Evolutionary conservation across 2,797 vertebrate genomes (phyloP).

Genomic region (Esox masquinongy): DNA sequence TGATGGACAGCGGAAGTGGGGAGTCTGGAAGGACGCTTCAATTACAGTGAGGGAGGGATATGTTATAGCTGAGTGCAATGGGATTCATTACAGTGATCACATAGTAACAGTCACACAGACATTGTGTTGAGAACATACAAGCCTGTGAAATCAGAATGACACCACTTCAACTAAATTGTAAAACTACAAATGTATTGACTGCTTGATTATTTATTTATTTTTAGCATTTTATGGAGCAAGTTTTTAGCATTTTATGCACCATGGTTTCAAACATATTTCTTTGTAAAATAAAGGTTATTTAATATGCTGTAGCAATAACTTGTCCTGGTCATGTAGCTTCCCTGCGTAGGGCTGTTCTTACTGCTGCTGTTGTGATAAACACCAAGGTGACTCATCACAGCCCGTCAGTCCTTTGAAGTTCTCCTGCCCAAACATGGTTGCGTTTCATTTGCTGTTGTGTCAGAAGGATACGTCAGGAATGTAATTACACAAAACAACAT

Average conservation of each 20-base stretch:
- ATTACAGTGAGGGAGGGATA: not conserved
- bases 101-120: conserved; percentile 51
- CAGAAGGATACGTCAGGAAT: not conserved
- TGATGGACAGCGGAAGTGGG: too few species aligned
- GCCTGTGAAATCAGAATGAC: conserved; percentile 58
- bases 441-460: conserved; percentile 18
- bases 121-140: conserved; percentile 43
- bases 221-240: not conserved
- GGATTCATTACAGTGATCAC: conserved; percentile 20
- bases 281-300: not conserved
- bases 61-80: conserved; percentile 13
- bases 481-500: not conserved
- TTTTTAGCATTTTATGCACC: not conserved
- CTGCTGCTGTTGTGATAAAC: conserved; percentile 13
- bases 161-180: conserved; percentile 59
- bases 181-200: conserved; percentile 62
- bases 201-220: not conserved
- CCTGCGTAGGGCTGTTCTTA: conserved; percentile 19
- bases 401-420: conserved; percentile 13
- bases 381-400: not conserved
- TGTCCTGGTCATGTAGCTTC: not conserved
- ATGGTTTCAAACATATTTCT: conserved; percentile 49
- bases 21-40: not conserved
- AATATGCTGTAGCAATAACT: not conserved
- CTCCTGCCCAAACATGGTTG: conserved; percentile 49